Evolutionary conservation across 1,140 invertebrate species (phyloP).

Genomic region (Oncopeltus fasciatus): DNA sequence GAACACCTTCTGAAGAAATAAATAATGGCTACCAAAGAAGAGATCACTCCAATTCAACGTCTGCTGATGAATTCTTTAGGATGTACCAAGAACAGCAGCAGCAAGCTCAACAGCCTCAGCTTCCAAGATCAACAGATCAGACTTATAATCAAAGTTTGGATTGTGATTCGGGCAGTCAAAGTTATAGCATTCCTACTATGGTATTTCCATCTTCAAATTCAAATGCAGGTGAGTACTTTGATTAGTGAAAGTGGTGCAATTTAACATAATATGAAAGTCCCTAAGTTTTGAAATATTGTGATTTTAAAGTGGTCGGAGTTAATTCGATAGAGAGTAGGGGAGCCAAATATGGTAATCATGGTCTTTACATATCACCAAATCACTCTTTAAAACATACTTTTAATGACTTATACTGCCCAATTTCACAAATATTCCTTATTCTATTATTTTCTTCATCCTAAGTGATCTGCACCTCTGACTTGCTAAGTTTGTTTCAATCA

Average conservation of each 20-base stretch:
- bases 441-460: too few species aligned
- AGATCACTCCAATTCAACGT: background rate
- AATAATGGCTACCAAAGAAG: background rate
- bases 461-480: too few species aligned
- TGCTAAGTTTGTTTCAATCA: too few species aligned
- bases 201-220: constrained; percentile 2
- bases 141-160: background rate
- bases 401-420: background rate
- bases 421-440: background rate
- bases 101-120: background rate
- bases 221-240: background rate
- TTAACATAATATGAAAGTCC: background rate
- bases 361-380: background rate
- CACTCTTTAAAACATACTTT: background rate
- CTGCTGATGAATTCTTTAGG: background rate
- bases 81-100: constrained; percentile 27
- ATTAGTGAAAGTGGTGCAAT: background rate
- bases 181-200: background rate
- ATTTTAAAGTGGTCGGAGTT: background rate
- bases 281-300: background rate
- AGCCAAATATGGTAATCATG: background rate
- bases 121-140: background rate
- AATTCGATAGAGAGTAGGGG: background rate
- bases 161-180: background rate
- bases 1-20: background rate